Evolutionary conservation across 2,113 vertebrate species (phyloP), one percentile per base, ranked within the genome.

Genomic region (Murina feae): DNA sequence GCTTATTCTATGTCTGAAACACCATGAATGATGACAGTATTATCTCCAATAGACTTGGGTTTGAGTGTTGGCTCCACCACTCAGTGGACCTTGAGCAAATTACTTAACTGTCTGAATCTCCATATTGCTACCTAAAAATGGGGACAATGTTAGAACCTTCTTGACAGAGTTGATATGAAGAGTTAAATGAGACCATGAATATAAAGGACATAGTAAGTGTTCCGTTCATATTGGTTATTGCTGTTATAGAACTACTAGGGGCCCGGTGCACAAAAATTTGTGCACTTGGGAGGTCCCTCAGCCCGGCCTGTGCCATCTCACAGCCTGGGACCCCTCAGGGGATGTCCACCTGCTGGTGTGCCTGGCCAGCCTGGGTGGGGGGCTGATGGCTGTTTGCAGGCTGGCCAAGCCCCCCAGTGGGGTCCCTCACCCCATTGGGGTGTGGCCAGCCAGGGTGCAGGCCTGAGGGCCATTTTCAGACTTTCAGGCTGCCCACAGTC

Each of bases 171-270:
- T 72, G 55, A 28, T 86, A 18, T 65, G 28, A 95, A 95, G 66
- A 60, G 60, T 80, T 94, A 89, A 95, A 30, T 83, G 39, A 94
- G 68, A 88, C 39, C 39, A 42, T 80, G 20, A n/a, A 42, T 65
- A 63, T 51, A 78, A 92, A 66, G 6, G 21, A 47, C 30, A 44
- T 3, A 47, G 5, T 74, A 60, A 72, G 11, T 76, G 28, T 28
- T 92, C 28, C 68, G 20, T 58, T 17, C 13, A 28, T 68, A 16
- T 23, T 80, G 55, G 4, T 66, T 93, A 13, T 44, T 92, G 21
- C 44, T 55, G 42, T 88, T 32, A 58, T 35, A 55, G 25, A 53
- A 47, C 76, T 71, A 37, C n/a, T n/a, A n/a, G n/a, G n/a, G n/a
- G n/a, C n/a, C n/a, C n/a, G n/a, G n/a, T n/a, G n/a, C n/a, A n/a